Conservation (phyloP, 2,113 vertebrate genomes). For the Laterallus jamaicensis region DNA sequence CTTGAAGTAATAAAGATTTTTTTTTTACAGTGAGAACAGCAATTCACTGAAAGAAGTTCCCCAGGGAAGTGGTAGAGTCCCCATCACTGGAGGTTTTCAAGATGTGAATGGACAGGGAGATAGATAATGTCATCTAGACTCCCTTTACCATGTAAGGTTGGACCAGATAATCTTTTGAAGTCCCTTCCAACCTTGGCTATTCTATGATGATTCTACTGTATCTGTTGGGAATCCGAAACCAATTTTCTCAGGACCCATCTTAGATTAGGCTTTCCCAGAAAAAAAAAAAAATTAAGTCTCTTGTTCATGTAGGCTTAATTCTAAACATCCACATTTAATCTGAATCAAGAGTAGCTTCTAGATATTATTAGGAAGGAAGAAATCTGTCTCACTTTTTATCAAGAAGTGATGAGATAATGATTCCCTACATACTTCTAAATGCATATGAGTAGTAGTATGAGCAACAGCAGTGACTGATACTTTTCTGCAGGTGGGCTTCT, state of each 20-base stretch:
- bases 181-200: not conserved
- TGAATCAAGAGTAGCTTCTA: not conserved
- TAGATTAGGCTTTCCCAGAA: not conserved
- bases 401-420: not conserved
- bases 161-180: not conserved
- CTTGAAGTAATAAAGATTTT: not conserved
- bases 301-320: not conserved
- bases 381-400: not conserved
- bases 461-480: not conserved
- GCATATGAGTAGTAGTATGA: too few relatives aligned
- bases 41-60: not conserved
- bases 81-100: not conserved
- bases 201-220: not conserved
- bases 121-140: not conserved
- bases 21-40: not conserved
- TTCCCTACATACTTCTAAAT: not conserved
- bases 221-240: not conserved
- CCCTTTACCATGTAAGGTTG: not conserved
- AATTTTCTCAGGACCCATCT: not conserved
- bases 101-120: not conserved
- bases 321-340: not conserved
- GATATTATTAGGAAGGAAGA: not conserved
- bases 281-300: not conserved
- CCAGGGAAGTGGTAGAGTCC: not conserved
- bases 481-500: rapidly evolving